These are phyloP conservation scores for Deilephila elpenor DNA, from an alignment of 2,888 invertebrate species.

Conservation along the genomic window DNA sequence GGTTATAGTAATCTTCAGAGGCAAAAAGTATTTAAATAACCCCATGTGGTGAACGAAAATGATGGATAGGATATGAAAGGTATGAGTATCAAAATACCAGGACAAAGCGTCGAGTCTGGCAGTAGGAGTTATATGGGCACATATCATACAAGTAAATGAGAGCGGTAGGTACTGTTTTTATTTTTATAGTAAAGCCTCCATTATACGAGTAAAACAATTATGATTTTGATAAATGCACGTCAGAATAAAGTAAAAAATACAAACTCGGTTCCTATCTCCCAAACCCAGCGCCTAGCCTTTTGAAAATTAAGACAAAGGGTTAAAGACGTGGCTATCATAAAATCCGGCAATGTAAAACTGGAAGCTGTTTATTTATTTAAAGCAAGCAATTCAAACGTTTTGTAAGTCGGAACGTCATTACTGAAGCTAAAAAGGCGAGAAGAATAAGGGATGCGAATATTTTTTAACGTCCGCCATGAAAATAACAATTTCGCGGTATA, in stretches of 20 bases:
- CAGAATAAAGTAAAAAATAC: not conserved
- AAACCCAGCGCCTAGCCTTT: slow-evolving; percentile 18
- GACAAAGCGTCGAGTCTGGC: too few species aligned
- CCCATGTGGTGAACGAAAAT: too few species aligned
- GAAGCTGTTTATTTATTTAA: slow-evolving; percentile 69
- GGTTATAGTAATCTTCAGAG: too few species aligned
- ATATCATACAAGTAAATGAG: too few species aligned
- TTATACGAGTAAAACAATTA: too few species aligned
- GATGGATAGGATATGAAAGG: too few species aligned
- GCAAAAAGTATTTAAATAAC: too few species aligned
- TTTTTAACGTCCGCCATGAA: slow-evolving; percentile 64
- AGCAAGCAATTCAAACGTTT: slow-evolving; percentile 69
- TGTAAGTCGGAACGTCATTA: slow-evolving; percentile 70
- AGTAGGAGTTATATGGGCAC: too few species aligned
- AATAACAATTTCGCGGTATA: slow-evolving; percentile 79
- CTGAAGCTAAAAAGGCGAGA: slow-evolving; percentile 53
- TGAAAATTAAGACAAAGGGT: slow-evolving; percentile 42
- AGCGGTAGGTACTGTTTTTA: too few species aligned
- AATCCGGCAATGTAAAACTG: slow-evolving; percentile 50
- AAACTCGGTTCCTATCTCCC: not conserved
- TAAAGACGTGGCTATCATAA: slow-evolving; percentile 45
- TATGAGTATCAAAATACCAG: too few species aligned
- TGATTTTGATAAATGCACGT: not conserved
- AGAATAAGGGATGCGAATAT: slow-evolving; percentile 66
- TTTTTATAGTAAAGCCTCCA: too few species aligned